Evolutionary conservation across 2,888 invertebrate species (phyloP).

Genomic region (Rhopalosiphum nymphaeae): DNA sequence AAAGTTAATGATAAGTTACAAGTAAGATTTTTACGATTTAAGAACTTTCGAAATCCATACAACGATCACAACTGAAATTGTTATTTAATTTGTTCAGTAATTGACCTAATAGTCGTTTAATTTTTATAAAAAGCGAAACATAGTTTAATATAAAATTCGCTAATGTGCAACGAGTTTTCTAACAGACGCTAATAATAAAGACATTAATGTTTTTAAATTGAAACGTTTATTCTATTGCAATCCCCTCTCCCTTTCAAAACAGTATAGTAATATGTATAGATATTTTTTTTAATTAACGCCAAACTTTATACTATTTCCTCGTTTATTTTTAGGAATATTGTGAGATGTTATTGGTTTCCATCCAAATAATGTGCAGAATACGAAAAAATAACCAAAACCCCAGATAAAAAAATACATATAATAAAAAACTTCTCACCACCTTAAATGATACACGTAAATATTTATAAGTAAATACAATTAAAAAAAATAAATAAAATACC

Average conservation of each 20-base stretch:
- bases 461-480: background rate
- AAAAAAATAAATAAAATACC: background rate
- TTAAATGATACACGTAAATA: background rate
- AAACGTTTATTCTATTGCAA: background rate
- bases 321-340: background rate
- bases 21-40: background rate
- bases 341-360: constrained; percentile 12
- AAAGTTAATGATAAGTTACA: background rate
- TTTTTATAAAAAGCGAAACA: background rate
- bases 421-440: background rate
- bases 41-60: background rate
- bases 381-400: background rate
- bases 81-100: background rate
- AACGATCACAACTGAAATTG: background rate
- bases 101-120: background rate
- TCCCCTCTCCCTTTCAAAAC: background rate
- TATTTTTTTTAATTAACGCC: background rate
- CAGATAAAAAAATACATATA: background rate
- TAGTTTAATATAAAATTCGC: background rate
- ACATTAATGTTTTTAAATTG: background rate
- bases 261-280: background rate
- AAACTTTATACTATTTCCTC: background rate
- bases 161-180: background rate
- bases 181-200: background rate
- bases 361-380: background rate